Evolutionary conservation across 2,797 vertebrate genomes (phyloP), one percentile per base, ranked within the genome.

Genomic region (Tenualosa thibaudeaui): DNA sequence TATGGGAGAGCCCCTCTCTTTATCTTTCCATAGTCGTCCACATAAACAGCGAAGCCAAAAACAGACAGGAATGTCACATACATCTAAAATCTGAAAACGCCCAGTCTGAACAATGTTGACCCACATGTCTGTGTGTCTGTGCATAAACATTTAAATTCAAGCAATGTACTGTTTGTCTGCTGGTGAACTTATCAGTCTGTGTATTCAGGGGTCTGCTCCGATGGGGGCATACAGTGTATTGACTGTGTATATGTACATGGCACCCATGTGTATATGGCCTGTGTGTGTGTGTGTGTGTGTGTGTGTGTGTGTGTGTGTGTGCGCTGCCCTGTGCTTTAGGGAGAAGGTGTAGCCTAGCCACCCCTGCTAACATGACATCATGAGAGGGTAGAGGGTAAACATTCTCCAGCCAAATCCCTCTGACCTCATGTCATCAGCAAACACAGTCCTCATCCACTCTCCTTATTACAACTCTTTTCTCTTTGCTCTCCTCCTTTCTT

Each of bases 21-120:
- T 83, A 89, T 87, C 78, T 90, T 90, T 90, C 83, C 87, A 83
- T 81, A 84, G 81, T 49, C 62, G 85, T 85, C 86, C 84, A 71
- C 82, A 85, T 83, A 85, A 84, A 87, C 86, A 87, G 81, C 62
- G 71, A 51, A 81, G 49, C 37, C 82, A 85, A 87, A 88, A 84
- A 86, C 81, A 84, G 83, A 60, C 65, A 85, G 87, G 65, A 68
- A 83, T 81, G 84, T 83, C 53, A 22, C 58, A 71, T 85, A 81
- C 83, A 75, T 75, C 82, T 83, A 84, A 43, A 78, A 71, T 85
- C 54, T 84, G 82, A 87, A 84, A 86, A 84, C 87, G 71, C 81
- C 71, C 84, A 15, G 37, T 87, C 75, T 43, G 40, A 81, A 24
- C 46, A 84, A 81, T 51, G 82, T 15, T 68, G 31, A 83, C 51